phyloP scores from a whole-genome alignment of 1,140 invertebrate species.

The Anthonomus grandis region DNA sequence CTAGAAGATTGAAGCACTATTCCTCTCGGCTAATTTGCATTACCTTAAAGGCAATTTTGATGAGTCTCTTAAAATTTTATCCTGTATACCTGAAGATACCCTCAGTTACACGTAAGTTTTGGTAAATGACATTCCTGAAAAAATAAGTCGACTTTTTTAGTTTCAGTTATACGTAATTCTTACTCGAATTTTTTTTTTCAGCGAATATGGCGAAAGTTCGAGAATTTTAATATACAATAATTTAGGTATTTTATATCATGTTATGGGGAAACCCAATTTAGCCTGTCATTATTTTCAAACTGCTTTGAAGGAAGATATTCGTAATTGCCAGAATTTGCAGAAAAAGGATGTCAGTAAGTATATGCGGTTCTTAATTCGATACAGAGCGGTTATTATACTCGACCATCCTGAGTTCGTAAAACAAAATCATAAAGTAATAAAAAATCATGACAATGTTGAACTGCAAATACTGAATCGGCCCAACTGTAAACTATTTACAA shows the following conservation, averaged over 20 bases:
- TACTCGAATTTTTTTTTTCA: constrained; percentile 48
- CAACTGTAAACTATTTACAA: no score
- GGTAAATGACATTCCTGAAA: no score
- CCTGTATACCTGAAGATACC: constrained; percentile 53
- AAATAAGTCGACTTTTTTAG: no score
- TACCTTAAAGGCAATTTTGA: constrained; percentile 66
- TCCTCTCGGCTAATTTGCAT: constrained; percentile 67
- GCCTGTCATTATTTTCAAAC: constrained; percentile 82
- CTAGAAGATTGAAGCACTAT: constrained; percentile 60
- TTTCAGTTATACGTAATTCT: no score
- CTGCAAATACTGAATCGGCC: no score
- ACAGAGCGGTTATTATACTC: no score
- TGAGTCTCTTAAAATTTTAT: constrained; percentile 66
- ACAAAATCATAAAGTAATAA: no score
- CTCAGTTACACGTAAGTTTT: constrained; percentile 51
- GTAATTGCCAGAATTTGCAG: constrained; percentile 51
- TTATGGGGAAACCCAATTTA: constrained; percentile 81
- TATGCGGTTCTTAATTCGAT: no score
- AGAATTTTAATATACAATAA: constrained; percentile 84
- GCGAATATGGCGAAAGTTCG: constrained; percentile 60
- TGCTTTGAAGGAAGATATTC: constrained; percentile 75
- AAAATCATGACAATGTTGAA: no score
- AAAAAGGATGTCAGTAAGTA: constrained; percentile 34
- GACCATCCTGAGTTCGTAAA: no score
- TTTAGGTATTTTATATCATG: constrained; percentile 82